Evolutionary conservation across 2,888 invertebrate genomes (phyloP).

Genomic region (Abrostola tripartita): DNA sequence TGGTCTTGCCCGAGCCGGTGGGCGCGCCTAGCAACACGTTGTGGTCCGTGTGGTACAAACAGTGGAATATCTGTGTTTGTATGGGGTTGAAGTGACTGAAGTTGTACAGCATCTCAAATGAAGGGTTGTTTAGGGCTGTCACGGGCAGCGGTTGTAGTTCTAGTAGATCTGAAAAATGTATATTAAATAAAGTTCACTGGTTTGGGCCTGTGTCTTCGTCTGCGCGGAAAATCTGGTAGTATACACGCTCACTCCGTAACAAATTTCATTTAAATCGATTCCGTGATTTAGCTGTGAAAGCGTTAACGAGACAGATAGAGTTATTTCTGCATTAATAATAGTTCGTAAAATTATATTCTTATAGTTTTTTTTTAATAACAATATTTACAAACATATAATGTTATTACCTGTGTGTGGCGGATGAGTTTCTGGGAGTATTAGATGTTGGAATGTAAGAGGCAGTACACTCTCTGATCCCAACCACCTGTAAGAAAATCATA

Average conservation of each 20-base stretch:
- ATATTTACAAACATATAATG: too few relatives aligned
- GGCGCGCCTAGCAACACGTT: constrained; percentile 98
- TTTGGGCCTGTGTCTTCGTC: too few relatives aligned
- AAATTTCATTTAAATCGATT: too few relatives aligned
- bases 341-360: too few relatives aligned
- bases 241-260: too few relatives aligned
- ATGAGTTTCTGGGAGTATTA: constrained; percentile 96
- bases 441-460: constrained; percentile 93
- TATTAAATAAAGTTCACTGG: too few relatives aligned
- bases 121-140: constrained; percentile 92
- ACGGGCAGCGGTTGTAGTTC: constrained; percentile 97
- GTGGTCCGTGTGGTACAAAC: constrained; percentile 97
- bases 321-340: too few relatives aligned
- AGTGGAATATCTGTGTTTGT: constrained; percentile 99
- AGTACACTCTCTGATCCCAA: constrained; percentile 88
- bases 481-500: constrained; percentile 84
- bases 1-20: constrained; percentile 99
- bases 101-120: constrained; percentile 94
- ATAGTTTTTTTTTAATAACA: too few relatives aligned
- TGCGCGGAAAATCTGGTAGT: too few relatives aligned
- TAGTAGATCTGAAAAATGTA: constrained; percentile 91
- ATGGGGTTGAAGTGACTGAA: constrained; percentile 99
- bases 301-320: too few relatives aligned
- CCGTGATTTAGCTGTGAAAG: too few relatives aligned
- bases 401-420: constrained; percentile 97